Evolutionary conservation across 1,140 invertebrate genomes (phyloP).

Genomic region (Macrobrachium nipponense): DNA sequence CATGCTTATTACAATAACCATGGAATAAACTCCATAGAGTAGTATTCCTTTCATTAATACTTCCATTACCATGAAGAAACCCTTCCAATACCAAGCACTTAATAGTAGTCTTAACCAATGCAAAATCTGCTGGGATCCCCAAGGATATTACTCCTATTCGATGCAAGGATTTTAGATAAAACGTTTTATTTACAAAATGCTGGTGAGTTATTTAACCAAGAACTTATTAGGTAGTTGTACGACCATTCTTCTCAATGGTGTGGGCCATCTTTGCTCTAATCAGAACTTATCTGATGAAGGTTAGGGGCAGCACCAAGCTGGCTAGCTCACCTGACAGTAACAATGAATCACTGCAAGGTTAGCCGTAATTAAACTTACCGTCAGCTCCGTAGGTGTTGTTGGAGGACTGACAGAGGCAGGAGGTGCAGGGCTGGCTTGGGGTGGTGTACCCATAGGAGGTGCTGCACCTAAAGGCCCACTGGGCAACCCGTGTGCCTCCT

Average conservation of each 20-base stretch:
- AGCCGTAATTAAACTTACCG: slow-evolving; percentile 49
- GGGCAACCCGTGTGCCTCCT: slow-evolving; percentile 54
- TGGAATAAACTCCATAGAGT: too few species aligned
- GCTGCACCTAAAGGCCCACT: slow-evolving; percentile 56
- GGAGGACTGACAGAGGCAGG: slow-evolving; percentile 57
- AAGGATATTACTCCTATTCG: too few species aligned
- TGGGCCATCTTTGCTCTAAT: background rate
- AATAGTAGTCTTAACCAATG: too few species aligned
- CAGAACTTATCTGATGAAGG: background rate
- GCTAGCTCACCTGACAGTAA: slow-evolving; percentile 46
- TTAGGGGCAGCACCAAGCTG: slow-evolving; percentile 43
- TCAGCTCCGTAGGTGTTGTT: slow-evolving; percentile 52
- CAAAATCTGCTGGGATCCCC: too few species aligned
- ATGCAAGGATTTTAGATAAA: too few species aligned
- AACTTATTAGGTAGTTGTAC: slow-evolving; percentile 21
- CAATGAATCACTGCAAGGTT: slow-evolving; percentile 20
- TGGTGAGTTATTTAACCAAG: background rate
- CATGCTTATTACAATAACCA: too few species aligned
- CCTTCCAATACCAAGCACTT: too few species aligned
- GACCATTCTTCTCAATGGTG: slow-evolving; percentile 8
- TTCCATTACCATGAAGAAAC: too few species aligned
- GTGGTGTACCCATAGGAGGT: slow-evolving; percentile 51
- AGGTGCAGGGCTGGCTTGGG: slow-evolving; percentile 54
- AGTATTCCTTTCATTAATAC: too few species aligned
- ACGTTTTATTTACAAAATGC: background rate